Evolutionary conservation across 1,140 invertebrate genomes (phyloP).

Genomic region (Ptiloglossa arizonensis): DNA sequence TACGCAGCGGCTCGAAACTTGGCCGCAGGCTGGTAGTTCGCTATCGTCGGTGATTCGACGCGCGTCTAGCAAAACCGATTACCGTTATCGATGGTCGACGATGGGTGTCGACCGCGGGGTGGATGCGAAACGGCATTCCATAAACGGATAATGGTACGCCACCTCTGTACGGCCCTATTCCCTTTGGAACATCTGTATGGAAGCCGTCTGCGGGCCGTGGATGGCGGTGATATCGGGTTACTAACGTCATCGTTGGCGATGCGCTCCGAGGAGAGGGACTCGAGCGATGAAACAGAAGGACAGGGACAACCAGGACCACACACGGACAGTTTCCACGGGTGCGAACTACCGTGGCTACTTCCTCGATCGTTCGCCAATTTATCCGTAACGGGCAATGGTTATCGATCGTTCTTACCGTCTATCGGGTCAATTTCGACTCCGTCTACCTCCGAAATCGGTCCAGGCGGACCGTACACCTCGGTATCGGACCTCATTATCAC

Average conservation of each 20-base stretch:
- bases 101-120: conserved; percentile 4
- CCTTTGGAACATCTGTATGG: conserved; percentile 71
- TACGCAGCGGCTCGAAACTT: neutral
- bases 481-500: too few relatives aligned
- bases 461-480: too few relatives aligned
- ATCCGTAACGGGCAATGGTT: neutral
- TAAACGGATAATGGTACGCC: conserved; percentile 65
- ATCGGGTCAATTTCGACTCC: too few relatives aligned
- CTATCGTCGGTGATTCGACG: conserved; percentile 54
- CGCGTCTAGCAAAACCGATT: conserved; percentile 62
- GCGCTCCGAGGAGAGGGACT: conserved; percentile 35
- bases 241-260: conserved; percentile 70
- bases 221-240: conserved; percentile 68
- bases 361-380: conserved; percentile 3
- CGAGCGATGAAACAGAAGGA: conserved; percentile 58
- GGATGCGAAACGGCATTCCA: conserved; percentile 53
- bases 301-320: conserved; percentile 53
- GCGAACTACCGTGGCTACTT: conserved; percentile 50
- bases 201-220: conserved; percentile 66
- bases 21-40: neutral
- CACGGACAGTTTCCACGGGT: conserved; percentile 56
- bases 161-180: conserved; percentile 54
- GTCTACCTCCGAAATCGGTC: too few relatives aligned
- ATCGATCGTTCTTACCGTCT: too few relatives aligned
- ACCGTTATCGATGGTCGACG: conserved; percentile 53